Conservation (phyloP, 2,113 vertebrate species). For the Carlito syrichta region DNA sequence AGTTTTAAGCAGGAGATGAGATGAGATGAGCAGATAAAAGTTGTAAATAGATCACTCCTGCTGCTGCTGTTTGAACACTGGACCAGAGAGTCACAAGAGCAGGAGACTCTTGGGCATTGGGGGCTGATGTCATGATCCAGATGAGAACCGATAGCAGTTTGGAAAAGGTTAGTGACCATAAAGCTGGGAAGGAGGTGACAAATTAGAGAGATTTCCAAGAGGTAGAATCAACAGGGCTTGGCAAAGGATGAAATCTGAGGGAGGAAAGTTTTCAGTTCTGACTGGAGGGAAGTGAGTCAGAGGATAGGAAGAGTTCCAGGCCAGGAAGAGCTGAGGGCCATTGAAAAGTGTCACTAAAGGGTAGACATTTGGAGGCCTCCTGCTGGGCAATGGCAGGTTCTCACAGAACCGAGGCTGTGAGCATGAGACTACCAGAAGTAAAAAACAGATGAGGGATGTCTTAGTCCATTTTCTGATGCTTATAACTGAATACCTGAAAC, state of each 20-base stretch:
- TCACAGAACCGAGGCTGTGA: not conserved
- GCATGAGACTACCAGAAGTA: not conserved
- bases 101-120: not conserved
- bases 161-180: not conserved
- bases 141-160: not conserved
- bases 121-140: not conserved
- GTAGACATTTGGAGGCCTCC: not conserved
- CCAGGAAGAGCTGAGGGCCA: not conserved
- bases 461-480: not conserved
- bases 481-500: not conserved
- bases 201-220: not conserved
- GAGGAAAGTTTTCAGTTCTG: slow-evolving; percentile 24
- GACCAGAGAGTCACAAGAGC: not conserved
- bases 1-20: not conserved
- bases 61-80: not conserved
- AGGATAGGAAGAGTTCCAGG: not conserved
- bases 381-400: not conserved
- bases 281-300: not conserved
- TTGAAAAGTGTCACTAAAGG: not conserved
- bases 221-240: not conserved
- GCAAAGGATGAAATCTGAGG: not conserved
- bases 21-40: slow-evolving; percentile 16
- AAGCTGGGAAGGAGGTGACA: not conserved
- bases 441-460: not conserved
- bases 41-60: not conserved